Base-by-base conservation (phyloP, 2,113 vertebrate genomes). In the Xiphias gladius region DNA sequence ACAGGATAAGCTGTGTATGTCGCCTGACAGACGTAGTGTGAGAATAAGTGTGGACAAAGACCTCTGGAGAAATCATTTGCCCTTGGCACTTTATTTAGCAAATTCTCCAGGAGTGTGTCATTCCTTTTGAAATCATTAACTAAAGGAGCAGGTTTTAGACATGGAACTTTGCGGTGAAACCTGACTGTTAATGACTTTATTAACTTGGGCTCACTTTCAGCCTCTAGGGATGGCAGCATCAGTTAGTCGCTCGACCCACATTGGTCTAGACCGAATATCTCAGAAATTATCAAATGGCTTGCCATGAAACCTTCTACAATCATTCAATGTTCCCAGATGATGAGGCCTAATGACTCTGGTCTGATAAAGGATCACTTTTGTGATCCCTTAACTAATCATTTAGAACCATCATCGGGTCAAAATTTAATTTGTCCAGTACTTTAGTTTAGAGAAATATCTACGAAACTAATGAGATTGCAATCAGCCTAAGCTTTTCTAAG, bases 51-150 rank as follows among this genome's bases (percentile, higher is more conserved):
- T 4, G 13, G 52, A 83, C 30, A 66, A 79, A 72, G 52, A 73
- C 52, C 59, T 78, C 65, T 79, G 80, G 69, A 80, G 80, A 81
- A 81, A 84, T 72, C 2, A 30, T 80, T 76, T 85, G 64, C 61
- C 73, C 61, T n/a, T 48, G 16, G 20, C 20, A 35, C 79, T 19
- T 77, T 54, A 52, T 68, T 80, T 37, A 72, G 24, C 71, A 71
- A 88, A 55, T 58, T 71, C 67, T 70, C 43, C 24, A 22, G 14
- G 30, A 64, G 57, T 81, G 55, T 55, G 54, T 72, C 17, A 66
- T 70, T 76, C 57, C 19, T 76, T 78, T 32, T n/a, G 12, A 63
- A 3, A 30, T 28, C 26, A 63, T 26, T 26, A 71, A 77, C 64
- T 20, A 14, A 35, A 69, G 13, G 46, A 67, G 13, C 73, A 84